Base-by-base conservation (phyloP, 2,113 vertebrate species). In the Orycteropus afer region DNA sequence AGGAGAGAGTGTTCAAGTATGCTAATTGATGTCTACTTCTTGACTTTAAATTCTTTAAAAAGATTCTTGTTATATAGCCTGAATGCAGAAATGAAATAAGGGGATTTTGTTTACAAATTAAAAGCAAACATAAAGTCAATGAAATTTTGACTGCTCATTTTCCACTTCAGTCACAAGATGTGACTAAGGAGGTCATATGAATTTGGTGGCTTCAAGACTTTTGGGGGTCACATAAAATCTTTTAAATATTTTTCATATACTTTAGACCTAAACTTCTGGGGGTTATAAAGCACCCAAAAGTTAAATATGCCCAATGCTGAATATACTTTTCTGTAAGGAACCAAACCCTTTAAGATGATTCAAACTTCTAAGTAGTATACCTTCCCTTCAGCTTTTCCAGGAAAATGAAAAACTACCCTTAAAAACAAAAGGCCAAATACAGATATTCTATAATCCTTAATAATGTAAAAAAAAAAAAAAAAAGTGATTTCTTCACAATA, bases 401-500 rank as follows among this genome's bases (percentile, higher is more conserved):
- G 34, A 79, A 85, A 91, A 40, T 14, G n/a, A n/a, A n/a, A n/a
- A n/a, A n/a, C n/a, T n/a, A n/a, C n/a, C n/a, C n/a, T n/a, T n/a
- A n/a, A n/a, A n/a, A n/a, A n/a, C n/a, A n/a, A n/a, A n/a, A n/a
- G n/a, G n/a, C n/a, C 51, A 74, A 63, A 65, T 14, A 82, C 27
- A 22, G 49, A 92, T 55, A 90, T n/a, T 76, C 27, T 79, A 86
- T n/a, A 27, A 45, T 76, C 40, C 67, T 90, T 47, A 90, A 49
- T 86, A 65, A 67, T 37, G n/a, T n/a, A n/a, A n/a, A n/a, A n/a
- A n/a, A n/a, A n/a, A n/a, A n/a, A n/a, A n/a, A n/a, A 4, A 67
- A 78, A 84, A 88, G 45, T 37, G 55, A 86, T 65, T 89, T 93
- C 42, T 89, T 89, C 59, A 79, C 25, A n/a, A n/a, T n/a, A n/a